Conservation (phyloP, 1,140 invertebrate species). For the Coenobita brevimanus region DNA sequence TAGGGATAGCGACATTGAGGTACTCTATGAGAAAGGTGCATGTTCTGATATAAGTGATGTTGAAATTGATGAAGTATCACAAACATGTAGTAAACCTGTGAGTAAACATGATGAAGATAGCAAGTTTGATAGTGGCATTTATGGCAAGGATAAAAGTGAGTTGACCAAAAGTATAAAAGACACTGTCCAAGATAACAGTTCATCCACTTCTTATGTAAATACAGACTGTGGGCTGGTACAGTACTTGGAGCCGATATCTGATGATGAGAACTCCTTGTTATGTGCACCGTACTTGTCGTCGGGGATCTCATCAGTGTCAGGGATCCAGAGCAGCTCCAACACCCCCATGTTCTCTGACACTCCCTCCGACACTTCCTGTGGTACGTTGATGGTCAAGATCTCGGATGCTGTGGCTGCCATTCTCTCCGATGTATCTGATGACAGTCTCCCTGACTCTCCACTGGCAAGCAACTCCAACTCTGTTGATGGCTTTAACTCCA, state of each 20-base stretch:
- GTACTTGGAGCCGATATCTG: conserved; percentile 49
- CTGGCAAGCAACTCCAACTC: conserved; percentile 24
- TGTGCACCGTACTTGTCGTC: conserved; percentile 39
- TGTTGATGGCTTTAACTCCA: conserved; percentile 11
- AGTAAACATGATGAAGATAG: background rate
- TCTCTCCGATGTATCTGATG: conserved; percentile 61
- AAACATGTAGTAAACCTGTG: background rate
- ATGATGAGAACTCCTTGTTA: conserved; percentile 54
- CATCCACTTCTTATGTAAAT: conserved; percentile 6
- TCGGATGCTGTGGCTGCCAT: conserved; percentile 67
- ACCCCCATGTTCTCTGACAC: conserved; percentile 67
- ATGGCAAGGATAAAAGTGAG: background rate
- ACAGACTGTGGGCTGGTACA: conserved; percentile 17
- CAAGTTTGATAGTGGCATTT: background rate
- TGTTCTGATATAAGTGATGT: background rate
- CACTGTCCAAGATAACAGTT: background rate
- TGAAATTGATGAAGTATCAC: background rate
- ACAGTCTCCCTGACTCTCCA: conserved; percentile 51
- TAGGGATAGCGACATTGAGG: conserved; percentile 47
- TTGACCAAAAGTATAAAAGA: background rate
- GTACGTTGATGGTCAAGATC: conserved; percentile 61
- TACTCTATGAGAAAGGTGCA: conserved; percentile 19
- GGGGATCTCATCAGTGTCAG: conserved; percentile 47
- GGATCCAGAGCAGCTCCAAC: conserved; percentile 59
- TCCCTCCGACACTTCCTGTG: conserved; percentile 57